A percentile compares a stretch with the other conserved stretches of the same genome.
phyloP scores from a whole-genome alignment of 2,888 invertebrate genomes.

The Epiblema foenella region DNA sequence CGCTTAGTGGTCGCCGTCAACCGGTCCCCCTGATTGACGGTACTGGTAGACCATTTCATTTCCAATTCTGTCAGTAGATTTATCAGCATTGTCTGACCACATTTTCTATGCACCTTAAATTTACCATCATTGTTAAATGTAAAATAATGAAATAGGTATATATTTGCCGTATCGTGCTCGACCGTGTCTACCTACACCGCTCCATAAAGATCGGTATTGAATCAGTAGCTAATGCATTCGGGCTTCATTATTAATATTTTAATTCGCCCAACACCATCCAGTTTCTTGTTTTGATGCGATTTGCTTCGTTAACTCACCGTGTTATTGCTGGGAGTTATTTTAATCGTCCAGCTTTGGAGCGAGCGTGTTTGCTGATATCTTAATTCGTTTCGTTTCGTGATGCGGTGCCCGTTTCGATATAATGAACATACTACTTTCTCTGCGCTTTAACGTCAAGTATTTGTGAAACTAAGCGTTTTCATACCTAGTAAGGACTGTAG shows the following conservation, averaged over 20 bases:
- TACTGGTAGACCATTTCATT: too few relatives aligned
- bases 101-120: too few relatives aligned
- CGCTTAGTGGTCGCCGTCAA: too few relatives aligned
- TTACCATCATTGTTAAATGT: not conserved
- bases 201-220: slow-evolving; percentile 53
- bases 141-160: not conserved
- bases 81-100: not conserved
- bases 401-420: not conserved
- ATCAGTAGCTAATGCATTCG: slow-evolving; percentile 61
- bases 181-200: slow-evolving; percentile 6
- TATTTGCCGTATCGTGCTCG: slow-evolving; percentile 48
- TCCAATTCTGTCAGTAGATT: not conserved
- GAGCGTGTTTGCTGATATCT: slow-evolving; percentile 42
- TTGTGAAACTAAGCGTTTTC: slow-evolving; percentile 19
- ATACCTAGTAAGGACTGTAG: slow-evolving; percentile 19
- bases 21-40: too few relatives aligned
- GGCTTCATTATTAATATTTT: slow-evolving; percentile 57
- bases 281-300: slow-evolving; percentile 47
- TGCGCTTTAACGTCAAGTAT: slow-evolving; percentile 13
- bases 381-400: slow-evolving; percentile 33
- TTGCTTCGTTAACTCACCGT: slow-evolving; percentile 45
- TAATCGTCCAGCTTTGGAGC: slow-evolving; percentile 37
- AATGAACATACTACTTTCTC: slow-evolving; percentile 29
- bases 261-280: slow-evolving; percentile 49
- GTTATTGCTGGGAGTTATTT: slow-evolving; percentile 45